Percentiles rank a stretch among this genome's conserved stretches.
Conservation (phyloP, 53 echinoderm and acorn worm species). For the Echinarachnius parma region DNA sequence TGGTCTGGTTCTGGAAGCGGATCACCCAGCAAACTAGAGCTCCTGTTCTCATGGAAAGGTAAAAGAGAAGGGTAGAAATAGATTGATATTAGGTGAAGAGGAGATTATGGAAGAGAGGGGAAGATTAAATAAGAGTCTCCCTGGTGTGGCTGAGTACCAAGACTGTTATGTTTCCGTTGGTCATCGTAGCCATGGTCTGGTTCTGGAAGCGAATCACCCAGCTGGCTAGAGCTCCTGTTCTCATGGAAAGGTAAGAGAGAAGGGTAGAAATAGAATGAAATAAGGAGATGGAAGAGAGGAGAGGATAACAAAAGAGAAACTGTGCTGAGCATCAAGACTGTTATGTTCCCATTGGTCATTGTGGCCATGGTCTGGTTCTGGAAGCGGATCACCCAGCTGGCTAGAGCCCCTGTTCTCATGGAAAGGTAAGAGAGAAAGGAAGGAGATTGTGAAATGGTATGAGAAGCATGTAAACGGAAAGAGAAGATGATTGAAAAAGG, state of each 20-base stretch:
- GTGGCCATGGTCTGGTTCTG: slow-evolving; percentile 84
- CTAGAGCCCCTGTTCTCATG: slow-evolving; percentile 72
- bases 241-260: slow-evolving; percentile 91
- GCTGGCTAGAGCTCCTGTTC: slow-evolving; percentile 71
- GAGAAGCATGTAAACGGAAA: no score
- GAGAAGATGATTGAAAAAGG: no score
- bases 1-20: slow-evolving; percentile 88
- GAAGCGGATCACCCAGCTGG: slow-evolving; percentile 69
- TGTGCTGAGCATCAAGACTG: slow-evolving; percentile 91
- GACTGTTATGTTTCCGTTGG: slow-evolving; percentile 84
- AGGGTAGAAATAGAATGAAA: no score
- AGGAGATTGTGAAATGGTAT: no score
- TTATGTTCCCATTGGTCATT: slow-evolving; percentile 80
- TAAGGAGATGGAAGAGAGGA: no score
- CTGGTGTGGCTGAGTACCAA: slow-evolving; percentile 89
- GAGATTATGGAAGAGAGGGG: no score
- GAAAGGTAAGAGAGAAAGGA: slow-evolving; percentile 97
- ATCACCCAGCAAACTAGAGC: slow-evolving; percentile 65
- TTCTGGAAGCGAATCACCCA: slow-evolving; percentile 78
- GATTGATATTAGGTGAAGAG: no score
- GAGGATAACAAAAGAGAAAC: no score
- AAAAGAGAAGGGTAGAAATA: no score
- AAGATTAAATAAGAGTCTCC: no score
- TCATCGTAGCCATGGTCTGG: slow-evolving; percentile 75
- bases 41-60: slow-evolving; percentile 89